Conservation (phyloP, 2,797 vertebrate species). For the Brachyrhaphis roseni region DNA sequence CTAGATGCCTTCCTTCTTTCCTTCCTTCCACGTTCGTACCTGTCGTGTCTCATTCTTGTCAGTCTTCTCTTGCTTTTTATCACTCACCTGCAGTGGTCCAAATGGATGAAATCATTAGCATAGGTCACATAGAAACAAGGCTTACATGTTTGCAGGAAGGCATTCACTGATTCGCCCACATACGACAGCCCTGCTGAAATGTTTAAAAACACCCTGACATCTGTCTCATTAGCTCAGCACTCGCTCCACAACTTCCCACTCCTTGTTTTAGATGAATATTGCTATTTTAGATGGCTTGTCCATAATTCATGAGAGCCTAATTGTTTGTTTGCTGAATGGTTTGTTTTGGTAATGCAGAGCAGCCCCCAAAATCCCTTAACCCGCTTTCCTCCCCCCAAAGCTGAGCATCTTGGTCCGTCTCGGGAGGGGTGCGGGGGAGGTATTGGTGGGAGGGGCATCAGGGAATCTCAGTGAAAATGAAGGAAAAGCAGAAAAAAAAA, state of each 20-base stretch:
- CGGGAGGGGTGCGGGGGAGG: conserved; percentile 37
- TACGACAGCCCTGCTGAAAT: conserved; percentile 29
- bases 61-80: conserved; percentile 49
- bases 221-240: conserved; percentile 66
- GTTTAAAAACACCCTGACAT: conserved; percentile 56
- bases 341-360: conserved; percentile 81
- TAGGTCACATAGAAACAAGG: conserved; percentile 34
- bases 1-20: conserved; percentile 44
- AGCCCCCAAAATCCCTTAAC: conserved; percentile 72
- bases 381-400: conserved; percentile 61
- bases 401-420: conserved; percentile 67
- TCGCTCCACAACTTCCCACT: conserved; percentile 59
- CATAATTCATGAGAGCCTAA: conserved; percentile 84
- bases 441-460: conserved; percentile 47
- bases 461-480: conserved; percentile 68
- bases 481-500: conserved; percentile 53
- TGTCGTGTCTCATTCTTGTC: conserved; percentile 15
- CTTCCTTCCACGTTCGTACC: conserved; percentile 17
- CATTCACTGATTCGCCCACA: conserved; percentile 22
- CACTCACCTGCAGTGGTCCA: conserved; percentile 45
- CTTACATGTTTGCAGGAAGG: conserved; percentile 32
- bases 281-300: conserved; percentile 74
- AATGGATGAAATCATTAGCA: conserved; percentile 32
- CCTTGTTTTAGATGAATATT: conserved; percentile 61
- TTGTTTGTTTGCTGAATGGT: conserved; percentile 84